These are phyloP conservation scores for Ciconia nigra DNA, from an alignment of 2,797 vertebrate species.

Conservation along the genomic window DNA sequence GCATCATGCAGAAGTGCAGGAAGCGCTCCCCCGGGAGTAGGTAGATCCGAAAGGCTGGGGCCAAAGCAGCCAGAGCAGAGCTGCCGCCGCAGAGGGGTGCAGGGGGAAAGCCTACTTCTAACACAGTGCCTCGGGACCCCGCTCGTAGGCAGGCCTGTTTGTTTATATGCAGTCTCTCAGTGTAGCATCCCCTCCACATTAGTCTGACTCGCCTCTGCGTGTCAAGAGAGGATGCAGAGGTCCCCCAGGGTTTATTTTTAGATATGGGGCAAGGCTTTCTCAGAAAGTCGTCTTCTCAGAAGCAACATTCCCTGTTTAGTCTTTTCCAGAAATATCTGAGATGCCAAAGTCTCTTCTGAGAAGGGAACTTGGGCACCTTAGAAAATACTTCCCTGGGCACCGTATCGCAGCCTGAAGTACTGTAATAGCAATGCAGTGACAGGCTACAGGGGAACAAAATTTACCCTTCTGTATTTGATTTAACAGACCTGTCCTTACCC, in stretches of 20 bases:
- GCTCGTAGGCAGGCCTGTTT: neutral
- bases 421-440: neutral
- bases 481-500: neutral
- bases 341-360: neutral
- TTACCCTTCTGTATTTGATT: neutral
- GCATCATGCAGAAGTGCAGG: accelerated
- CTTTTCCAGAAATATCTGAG: neutral
- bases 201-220: neutral
- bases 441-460: neutral
- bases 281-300: neutral
- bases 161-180: neutral
- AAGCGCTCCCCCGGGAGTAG: accelerated
- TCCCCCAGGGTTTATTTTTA: neutral
- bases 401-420: neutral
- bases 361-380: neutral
- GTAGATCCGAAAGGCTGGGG: accelerated
- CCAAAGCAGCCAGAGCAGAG: neutral
- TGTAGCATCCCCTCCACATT: neutral
- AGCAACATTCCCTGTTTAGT: neutral
- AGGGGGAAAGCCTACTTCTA: neutral
- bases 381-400: neutral
- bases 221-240: neutral
- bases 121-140: neutral
- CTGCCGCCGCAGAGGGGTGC: neutral
- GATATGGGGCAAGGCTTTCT: neutral